Evolutionary conservation across 2,113 vertebrate species (phyloP).

Genomic region (Platysteira castanea): DNA sequence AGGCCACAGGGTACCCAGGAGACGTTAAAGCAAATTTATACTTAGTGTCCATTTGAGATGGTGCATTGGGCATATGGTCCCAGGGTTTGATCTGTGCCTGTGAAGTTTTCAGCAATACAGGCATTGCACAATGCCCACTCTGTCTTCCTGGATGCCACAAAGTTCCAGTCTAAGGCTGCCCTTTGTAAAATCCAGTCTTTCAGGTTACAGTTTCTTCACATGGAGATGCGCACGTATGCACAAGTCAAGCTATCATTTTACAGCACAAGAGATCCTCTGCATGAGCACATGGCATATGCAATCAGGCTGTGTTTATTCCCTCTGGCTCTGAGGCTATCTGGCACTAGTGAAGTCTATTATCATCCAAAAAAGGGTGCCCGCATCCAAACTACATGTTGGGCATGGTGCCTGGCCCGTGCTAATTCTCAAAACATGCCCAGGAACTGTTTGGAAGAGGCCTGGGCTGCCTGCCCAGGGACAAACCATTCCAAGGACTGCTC

Average conservation of each 20-base stretch:
- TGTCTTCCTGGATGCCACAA: background rate
- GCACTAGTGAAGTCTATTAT: constrained; percentile 36
- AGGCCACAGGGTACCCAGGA: background rate
- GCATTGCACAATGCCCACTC: background rate
- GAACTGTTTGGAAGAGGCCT: constrained; percentile 20
- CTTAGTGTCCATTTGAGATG: background rate
- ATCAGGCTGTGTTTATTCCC: constrained; percentile 1
- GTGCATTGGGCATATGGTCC: background rate
- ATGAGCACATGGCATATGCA: background rate
- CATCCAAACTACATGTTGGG: constrained; percentile 32
- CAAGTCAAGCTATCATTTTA: background rate
- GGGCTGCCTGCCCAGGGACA: background rate
- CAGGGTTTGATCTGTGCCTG: background rate
- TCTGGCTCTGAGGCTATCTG: constrained; percentile 14
- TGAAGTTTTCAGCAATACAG: background rate
- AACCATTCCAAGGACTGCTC: background rate
- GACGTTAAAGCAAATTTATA: background rate
- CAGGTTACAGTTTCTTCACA: background rate
- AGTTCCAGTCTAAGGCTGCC: background rate
- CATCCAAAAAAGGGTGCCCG: constrained; percentile 42
- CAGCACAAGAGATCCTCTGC: background rate
- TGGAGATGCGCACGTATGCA: background rate
- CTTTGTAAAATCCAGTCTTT: background rate
- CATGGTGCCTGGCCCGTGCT: constrained; percentile 40
- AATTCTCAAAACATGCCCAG: constrained; percentile 31